A percentile compares a stretch with the other conserved stretches of the same genome.
phyloP scores from a whole-genome alignment of 1,140 invertebrate species.

The Conus ventricosus region DNA sequence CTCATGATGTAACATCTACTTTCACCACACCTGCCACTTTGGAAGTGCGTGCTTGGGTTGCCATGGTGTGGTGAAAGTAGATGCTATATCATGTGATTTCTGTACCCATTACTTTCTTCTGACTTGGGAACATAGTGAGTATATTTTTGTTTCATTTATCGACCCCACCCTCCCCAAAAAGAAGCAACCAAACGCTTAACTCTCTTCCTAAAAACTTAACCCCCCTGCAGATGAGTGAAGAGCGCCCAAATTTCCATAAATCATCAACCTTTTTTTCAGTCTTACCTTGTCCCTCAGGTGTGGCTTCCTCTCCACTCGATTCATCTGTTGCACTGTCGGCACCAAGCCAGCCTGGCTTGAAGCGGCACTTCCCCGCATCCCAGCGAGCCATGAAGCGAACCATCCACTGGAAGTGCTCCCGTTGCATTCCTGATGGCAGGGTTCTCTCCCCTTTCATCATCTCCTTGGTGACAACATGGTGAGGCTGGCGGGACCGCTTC shows the following conservation, averaged over 20 bases:
- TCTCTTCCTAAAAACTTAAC: too few relatives aligned
- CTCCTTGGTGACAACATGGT: neutral
- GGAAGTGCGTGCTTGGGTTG: too few relatives aligned
- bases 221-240: neutral
- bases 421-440: constrained; percentile 11
- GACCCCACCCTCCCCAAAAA: too few relatives aligned
- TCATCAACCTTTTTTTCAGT: neutral
- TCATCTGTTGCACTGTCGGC: neutral
- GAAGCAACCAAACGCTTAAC: too few relatives aligned
- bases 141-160: too few relatives aligned
- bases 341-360: constrained; percentile 5
- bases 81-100: too few relatives aligned
- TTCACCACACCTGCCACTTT: too few relatives aligned
- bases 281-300: neutral
- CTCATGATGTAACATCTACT: too few relatives aligned
- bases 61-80: too few relatives aligned
- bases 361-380: neutral
- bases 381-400: constrained; percentile 29
- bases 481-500: constrained; percentile 12
- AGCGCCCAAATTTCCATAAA: neutral
- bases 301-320: constrained; percentile 19
- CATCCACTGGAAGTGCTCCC: constrained; percentile 29
- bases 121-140: too few relatives aligned
- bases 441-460: constrained; percentile 14
- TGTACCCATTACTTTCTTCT: too few relatives aligned